Base-by-base conservation (phyloP, 2,113 vertebrate genomes). In the Pedetes capensis region DNA sequence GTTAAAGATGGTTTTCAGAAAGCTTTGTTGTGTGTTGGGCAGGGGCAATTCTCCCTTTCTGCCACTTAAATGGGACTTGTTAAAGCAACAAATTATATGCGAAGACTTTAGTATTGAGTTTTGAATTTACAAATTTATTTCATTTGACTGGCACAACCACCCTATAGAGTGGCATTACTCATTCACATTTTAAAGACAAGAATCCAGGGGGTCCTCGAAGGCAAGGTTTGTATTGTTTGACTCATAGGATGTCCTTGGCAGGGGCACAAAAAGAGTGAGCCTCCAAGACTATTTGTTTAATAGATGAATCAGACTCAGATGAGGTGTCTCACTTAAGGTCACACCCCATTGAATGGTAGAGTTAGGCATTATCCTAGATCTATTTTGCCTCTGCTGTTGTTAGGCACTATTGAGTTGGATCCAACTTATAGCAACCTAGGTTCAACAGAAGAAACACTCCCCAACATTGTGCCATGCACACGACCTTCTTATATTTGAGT, bases 161-260 rank as follows among this genome's bases (percentile, higher is more conserved):
- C 13, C 34, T 72, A 23, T 27, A 8, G 14, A 22, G 20, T n/a
- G 27, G 49, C 69, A 42, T 55, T 59, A 84, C 20, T 85, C 81
- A 76, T 53, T 96, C 20, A 27, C 27, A 72, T 89, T 91, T 93
- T 89, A 86, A 86, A 89, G 49, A 83, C 57, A 51, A 90, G n/a
- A 34, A 81, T 20, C 23, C 25, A 53, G 14, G 14, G 89, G 18
- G 3, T 72, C 53, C 34, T 75, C 12, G 57, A 86, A 96, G 57
- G n/a, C 34, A 71, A 87, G 27, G 7, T n/a, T 37, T 53, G 2
- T 47, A 61, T 39, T 39, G 49, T 17, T 78, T 84, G 90, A 63
- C 32, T 89, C 64, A 51, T 18, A 17, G 9, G 63, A 10, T 27
- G 44, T 47, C 13, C 34, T 87, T 16, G 66, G 47, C 55, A 91